Conservation (phyloP, 2,797 vertebrate genomes). For the Takifugu rubripes region DNA sequence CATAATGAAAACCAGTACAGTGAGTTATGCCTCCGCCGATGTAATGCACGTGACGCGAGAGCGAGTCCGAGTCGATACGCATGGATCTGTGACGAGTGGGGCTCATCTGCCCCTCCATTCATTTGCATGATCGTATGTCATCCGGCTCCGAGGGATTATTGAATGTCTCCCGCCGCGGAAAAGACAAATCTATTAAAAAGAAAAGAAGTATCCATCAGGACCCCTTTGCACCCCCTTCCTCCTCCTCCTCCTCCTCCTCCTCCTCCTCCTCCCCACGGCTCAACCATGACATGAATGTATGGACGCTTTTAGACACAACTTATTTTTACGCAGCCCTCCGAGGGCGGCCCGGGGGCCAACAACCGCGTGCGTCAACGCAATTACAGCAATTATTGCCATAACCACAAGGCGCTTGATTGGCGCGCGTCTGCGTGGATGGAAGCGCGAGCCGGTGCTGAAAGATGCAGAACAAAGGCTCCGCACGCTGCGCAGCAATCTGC, state of each 20-base stretch:
- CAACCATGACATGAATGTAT: constrained; percentile 74
- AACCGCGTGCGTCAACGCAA: constrained; percentile 54
- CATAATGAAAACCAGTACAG: constrained; percentile 97
- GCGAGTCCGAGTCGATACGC: constrained; percentile 59
- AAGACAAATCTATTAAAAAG: constrained; percentile 70
- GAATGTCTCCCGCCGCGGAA: constrained; percentile 60
- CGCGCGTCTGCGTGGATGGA: constrained; percentile 29
- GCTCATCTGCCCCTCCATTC: constrained; percentile 40
- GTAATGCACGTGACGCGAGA: constrained; percentile 65
- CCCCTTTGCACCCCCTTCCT: constrained; percentile 21
- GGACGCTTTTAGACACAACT: constrained; percentile 78
- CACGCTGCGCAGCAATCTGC: constrained; percentile 63
- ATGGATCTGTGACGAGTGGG: constrained; percentile 57
- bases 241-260: constrained; percentile 1
- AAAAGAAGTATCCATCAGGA: constrained; percentile 64
- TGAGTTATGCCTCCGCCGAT: constrained; percentile 83
- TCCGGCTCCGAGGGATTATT: constrained; percentile 56
- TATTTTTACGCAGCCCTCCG: constrained; percentile 76
- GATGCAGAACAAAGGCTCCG: constrained; percentile 69
- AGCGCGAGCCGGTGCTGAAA: constrained; percentile 45
- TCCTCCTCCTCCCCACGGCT: constrained; percentile 26
- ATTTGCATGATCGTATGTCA: constrained; percentile 69
- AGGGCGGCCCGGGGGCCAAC: constrained; percentile 61
- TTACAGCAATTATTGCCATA: constrained; percentile 49
- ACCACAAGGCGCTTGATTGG: constrained; percentile 38